A percentile compares a stretch with the other conserved stretches of the same genome.
These are phyloP conservation scores for Anas capensis DNA, from an alignment of 2,797 vertebrate genomes.

Conservation along the genomic window DNA sequence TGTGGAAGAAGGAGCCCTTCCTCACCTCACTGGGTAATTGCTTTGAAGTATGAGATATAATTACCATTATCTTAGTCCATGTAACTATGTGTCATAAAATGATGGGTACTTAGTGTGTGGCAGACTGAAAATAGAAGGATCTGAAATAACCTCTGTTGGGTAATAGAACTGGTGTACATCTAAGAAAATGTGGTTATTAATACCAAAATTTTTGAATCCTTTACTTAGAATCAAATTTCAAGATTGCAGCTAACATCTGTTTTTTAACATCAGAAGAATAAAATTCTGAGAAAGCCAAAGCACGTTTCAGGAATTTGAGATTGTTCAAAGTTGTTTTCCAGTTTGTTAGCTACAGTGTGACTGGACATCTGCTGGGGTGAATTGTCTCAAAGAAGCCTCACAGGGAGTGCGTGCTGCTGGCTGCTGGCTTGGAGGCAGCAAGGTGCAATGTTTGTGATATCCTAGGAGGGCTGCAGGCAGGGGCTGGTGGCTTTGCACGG, in stretches of 20 bases:
- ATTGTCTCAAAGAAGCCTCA: fast-evolving
- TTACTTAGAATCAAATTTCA: background rate
- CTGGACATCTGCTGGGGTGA: background rate
- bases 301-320: background rate
- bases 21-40: constrained; percentile 62
- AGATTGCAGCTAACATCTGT: background rate
- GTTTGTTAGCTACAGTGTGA: background rate
- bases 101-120: constrained; percentile 62
- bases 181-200: background rate
- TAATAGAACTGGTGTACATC: background rate
- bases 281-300: background rate
- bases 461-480: background rate
- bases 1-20: constrained; percentile 54
- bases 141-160: constrained; percentile 53
- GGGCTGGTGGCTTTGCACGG: background rate
- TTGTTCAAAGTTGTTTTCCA: background rate
- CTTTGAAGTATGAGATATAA: constrained; percentile 72
- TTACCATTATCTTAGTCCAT: constrained; percentile 71
- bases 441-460: fast-evolving
- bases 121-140: constrained; percentile 66
- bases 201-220: constrained; percentile 1
- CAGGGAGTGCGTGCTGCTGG: background rate
- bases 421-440: background rate
- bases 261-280: background rate
- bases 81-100: constrained; percentile 68